Conservation (phyloP, 2,797 vertebrate species). For the Luscinia megarhynchos region DNA sequence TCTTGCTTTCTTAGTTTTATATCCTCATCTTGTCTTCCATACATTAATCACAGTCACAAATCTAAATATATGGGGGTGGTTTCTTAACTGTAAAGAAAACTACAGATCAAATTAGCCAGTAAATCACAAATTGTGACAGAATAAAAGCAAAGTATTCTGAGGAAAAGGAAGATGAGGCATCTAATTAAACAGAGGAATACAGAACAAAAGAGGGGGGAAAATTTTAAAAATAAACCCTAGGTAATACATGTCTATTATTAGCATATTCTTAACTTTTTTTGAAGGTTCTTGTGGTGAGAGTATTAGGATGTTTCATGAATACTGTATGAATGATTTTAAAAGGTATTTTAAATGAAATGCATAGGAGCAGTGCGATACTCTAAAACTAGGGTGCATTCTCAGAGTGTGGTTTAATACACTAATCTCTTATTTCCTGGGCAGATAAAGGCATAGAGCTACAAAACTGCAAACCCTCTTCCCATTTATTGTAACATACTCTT, state of each 20-base stretch:
- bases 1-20: background rate
- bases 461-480: background rate
- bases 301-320: background rate
- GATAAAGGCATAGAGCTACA: background rate
- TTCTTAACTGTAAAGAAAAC: constrained; percentile 16
- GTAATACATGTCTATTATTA: background rate
- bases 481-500: background rate
- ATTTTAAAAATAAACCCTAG: background rate
- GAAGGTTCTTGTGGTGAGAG: background rate
- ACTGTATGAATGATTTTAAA: background rate
- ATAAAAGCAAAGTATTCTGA: background rate
- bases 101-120: background rate
- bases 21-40: background rate
- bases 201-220: background rate
- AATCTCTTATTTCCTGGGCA: background rate
- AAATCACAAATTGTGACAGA: constrained; percentile 1
- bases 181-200: background rate
- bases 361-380: background rate
- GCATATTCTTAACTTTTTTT: background rate
- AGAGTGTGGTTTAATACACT: background rate
- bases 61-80: background rate
- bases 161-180: background rate
- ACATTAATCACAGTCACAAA: background rate
- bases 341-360: background rate
- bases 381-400: background rate